Evolutionary conservation across 2,113 vertebrate genomes (phyloP).

Genomic region (Clinocottus analis): DNA sequence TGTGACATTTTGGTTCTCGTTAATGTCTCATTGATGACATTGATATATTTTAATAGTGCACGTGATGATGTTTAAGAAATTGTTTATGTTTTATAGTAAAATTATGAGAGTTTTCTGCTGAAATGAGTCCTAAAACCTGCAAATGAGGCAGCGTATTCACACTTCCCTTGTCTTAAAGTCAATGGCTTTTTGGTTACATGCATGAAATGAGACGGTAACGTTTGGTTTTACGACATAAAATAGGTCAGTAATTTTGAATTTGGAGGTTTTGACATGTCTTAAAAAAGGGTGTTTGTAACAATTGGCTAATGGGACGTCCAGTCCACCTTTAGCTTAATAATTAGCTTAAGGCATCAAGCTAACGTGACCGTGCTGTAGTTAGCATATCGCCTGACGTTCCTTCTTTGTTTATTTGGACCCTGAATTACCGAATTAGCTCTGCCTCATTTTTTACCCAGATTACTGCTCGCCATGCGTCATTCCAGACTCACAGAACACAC

Average conservation of each 20-base stretch:
- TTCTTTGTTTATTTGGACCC: background rate
- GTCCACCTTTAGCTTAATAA: no score
- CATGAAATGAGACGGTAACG: background rate
- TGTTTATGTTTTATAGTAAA: background rate
- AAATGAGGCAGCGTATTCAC: background rate
- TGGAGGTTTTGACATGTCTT: background rate
- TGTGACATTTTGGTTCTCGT: background rate
- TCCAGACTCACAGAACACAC: background rate
- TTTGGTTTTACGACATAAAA: background rate
- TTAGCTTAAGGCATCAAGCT: no score
- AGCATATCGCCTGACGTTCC: background rate
- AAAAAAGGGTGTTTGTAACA: no score
- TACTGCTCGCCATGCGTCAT: background rate
- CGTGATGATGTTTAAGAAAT: background rate
- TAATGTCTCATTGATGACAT: background rate
- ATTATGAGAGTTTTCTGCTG: background rate
- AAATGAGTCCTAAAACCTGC: no score
- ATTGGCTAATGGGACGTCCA: no score
- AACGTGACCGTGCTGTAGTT: background rate
- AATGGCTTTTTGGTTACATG: background rate
- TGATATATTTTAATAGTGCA: background rate
- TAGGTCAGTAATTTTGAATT: background rate
- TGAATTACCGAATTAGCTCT: background rate
- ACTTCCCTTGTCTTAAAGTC: background rate
- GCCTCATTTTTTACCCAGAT: background rate